Percentiles rank a stretch among this genome's conserved stretches.
Conservation (phyloP, 2,797 vertebrate species). For the Gadopsis marmoratus region DNA sequence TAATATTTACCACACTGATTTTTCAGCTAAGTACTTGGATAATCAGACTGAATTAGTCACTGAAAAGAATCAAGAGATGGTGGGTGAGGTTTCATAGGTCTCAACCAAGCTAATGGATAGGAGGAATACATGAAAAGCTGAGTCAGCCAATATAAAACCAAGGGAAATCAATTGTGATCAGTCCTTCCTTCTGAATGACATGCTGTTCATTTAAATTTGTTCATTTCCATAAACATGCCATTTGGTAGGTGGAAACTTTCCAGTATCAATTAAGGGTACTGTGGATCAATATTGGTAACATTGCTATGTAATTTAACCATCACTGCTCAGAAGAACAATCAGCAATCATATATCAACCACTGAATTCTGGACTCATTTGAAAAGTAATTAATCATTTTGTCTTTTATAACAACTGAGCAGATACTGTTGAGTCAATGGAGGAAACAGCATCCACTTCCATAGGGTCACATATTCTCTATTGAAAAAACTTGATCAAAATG, state of each 20-base stretch:
- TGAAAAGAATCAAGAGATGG: background rate
- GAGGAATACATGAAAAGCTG: background rate
- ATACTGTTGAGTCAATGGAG: conserved; percentile 3
- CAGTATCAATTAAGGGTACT: no score
- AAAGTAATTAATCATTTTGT: background rate
- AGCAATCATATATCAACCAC: background rate
- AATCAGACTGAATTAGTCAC: background rate
- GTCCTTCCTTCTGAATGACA: background rate
- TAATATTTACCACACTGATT: no score
- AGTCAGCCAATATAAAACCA: background rate
- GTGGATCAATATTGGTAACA: no score
- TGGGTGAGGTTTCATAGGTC: background rate
- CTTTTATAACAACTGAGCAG: background rate
- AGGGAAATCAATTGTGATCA: background rate
- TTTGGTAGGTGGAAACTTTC: background rate
- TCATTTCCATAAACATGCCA: background rate
- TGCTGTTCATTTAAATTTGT: background rate
- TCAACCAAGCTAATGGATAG: background rate
- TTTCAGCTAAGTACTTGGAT: background rate
- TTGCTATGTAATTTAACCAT: no score
- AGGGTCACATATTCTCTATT: background rate
- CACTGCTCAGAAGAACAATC: background rate
- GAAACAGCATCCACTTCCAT: background rate
- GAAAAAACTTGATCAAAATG: background rate
- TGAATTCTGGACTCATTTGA: background rate